These are phyloP conservation scores for Hydriomena furcata DNA, from an alignment of 2,888 invertebrate genomes.

Conservation along the genomic window DNA sequence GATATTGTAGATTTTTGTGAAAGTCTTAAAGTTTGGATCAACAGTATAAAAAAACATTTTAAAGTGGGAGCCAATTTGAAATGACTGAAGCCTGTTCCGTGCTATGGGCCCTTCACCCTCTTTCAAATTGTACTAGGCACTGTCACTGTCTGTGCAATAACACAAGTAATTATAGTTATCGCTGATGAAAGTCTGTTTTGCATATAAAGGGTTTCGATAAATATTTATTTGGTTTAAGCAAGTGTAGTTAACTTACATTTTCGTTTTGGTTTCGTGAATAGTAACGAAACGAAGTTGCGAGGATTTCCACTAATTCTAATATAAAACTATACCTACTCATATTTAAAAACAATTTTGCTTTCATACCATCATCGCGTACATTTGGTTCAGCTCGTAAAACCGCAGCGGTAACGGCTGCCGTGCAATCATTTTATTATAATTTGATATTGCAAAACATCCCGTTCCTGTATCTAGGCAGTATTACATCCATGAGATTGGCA, in stretches of 20 bases:
- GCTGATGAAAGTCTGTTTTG: slow-evolving; percentile 51
- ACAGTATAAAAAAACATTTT: background rate
- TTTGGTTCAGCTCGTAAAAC: slow-evolving; percentile 10
- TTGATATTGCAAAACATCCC: slow-evolving; percentile 24
- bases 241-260: no score
- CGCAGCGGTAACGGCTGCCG: slow-evolving; percentile 4
- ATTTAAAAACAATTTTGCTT: background rate
- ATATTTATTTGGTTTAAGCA: slow-evolving; percentile 50
- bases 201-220: slow-evolving; percentile 57
- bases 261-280: no score
- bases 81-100: background rate
- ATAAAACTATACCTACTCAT: no score
- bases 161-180: slow-evolving; percentile 49
- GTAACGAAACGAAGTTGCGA: no score
- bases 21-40: no score
- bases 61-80: background rate
- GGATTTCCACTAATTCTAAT: no score
- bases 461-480: slow-evolving; percentile 18
- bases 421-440: slow-evolving; percentile 20
- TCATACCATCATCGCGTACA: slow-evolving; percentile 10
- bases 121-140: slow-evolving; percentile 47
- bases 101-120: slow-evolving; percentile 52
- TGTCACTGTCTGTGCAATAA: slow-evolving; percentile 33
- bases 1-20: no score
- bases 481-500: slow-evolving; percentile 32